phyloP scores from a whole-genome alignment of 2,113 vertebrate genomes.

The Marmota flaviventris region DNA sequence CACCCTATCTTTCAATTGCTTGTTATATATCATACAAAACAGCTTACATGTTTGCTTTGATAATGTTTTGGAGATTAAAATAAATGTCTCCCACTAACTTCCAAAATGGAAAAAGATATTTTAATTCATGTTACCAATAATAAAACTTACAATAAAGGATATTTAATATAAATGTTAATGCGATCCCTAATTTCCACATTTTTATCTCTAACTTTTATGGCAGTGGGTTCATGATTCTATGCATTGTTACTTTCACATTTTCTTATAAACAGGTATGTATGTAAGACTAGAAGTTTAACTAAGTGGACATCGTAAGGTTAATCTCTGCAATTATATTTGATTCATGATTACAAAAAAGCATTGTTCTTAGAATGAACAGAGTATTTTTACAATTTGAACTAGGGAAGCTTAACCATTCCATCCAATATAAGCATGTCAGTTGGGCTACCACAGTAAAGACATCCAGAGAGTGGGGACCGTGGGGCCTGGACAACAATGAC shows the following conservation, averaged over 20 bases:
- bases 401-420: not conserved
- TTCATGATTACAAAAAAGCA: not conserved
- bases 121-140: not conserved
- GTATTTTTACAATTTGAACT: not conserved
- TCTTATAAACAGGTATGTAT: not conserved
- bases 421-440: not conserved
- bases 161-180: not conserved
- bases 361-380: not conserved
- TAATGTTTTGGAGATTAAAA: not conserved
- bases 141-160: not conserved
- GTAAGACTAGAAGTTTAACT: not conserved
- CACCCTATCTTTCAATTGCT: not conserved
- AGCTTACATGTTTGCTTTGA: not conserved
- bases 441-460: not conserved
- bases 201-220: not conserved
- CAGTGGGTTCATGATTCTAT: not conserved
- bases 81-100: not conserved
- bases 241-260: not conserved
- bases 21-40: not conserved
- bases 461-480: not conserved
- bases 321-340: not conserved
- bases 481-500: not conserved
- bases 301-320: not conserved
- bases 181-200: not conserved
- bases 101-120: conserved; percentile 36